Base-by-base conservation (phyloP, 2,113 vertebrate genomes). In the Notiomystis cincta region DNA sequence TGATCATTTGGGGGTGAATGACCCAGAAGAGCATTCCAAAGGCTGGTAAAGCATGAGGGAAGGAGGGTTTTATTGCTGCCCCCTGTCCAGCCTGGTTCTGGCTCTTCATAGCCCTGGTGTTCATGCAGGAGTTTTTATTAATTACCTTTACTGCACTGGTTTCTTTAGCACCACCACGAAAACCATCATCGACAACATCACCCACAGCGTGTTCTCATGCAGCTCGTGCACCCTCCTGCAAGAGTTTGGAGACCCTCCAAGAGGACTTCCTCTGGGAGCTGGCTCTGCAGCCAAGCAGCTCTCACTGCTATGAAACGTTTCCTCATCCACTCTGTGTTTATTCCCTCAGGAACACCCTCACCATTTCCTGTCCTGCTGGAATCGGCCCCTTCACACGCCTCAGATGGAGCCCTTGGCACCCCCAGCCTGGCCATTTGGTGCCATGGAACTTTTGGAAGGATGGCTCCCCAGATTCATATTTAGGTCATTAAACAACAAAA, bases 211-310 rank as follows among this genome's bases (percentile, higher is more conserved):
- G 60, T 65, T 86, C 58, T n/a, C 11, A 2, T 70, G 50, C 54
- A 77, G 47, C 19, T 85, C 50, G 21, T 89, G 86, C 73, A 77
- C 13, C 45, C 13, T 50, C 18, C 7, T 82, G 66, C 28, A 82
- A 25, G 14, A 20, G 30, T 23, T 44, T 95, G 93, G 95, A 93
- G 60, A 18, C 12, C 5, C 56, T 96, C 95, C 93, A 96, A 82
- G 62, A 70, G 64, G 38, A 93, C 67, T 94, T 93, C 95, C 95
- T 88, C 56, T 86, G 93, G 87, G 93, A 95, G 4, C 31, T 4
- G 1, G 30, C 62, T 80, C 54, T 54, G 62, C 76, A 82, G 54
- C 81, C 73, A 35, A 89, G 73, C 14, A 88, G 58, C 60, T 88
- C 84, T 83, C 67, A 50, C 47, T 80, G 90, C 75, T 83, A 54